Conservation (phyloP, 2,888 invertebrate genomes). For the Antheraea yamamai region DNA sequence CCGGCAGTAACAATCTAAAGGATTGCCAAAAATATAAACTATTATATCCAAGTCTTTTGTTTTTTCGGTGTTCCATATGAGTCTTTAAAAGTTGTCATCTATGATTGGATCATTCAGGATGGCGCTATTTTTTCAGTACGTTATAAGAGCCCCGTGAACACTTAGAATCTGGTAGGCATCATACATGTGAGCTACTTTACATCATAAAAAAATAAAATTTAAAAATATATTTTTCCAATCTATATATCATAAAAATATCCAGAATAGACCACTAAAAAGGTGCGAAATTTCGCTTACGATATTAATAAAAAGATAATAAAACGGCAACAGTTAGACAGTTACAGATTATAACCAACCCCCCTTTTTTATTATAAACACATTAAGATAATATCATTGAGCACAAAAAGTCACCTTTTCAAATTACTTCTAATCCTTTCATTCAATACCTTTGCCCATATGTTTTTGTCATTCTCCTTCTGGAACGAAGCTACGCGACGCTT, state of each 20-base stretch:
- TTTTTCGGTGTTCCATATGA: no score
- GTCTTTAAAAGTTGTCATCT: no score
- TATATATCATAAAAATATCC: slow-evolving; percentile 18
- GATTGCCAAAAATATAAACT: no score
- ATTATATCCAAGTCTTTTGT: no score
- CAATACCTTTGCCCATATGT: slow-evolving; percentile 37
- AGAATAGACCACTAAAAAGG: slow-evolving; percentile 64
- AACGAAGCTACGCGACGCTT: neutral
- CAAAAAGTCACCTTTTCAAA: slow-evolving; percentile 65
- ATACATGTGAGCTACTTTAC: no score
- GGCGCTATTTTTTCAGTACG: no score
- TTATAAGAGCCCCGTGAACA: no score
- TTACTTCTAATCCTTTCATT: slow-evolving; percentile 69
- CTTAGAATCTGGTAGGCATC: no score
- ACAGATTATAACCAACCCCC: slow-evolving; percentile 73
- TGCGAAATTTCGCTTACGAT: slow-evolving; percentile 63
- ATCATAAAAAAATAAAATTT: neutral
- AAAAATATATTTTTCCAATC: neutral
- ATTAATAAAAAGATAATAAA: slow-evolving; percentile 42
- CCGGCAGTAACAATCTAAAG: no score
- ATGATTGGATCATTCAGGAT: no score
- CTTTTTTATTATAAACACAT: slow-evolving; percentile 72
- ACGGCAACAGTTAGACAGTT: slow-evolving; percentile 66
- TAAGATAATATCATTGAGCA: slow-evolving; percentile 73
- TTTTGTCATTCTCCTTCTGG: neutral